Conservation (phyloP, 2,888 invertebrate species). For the Aphrophora alni region DNA sequence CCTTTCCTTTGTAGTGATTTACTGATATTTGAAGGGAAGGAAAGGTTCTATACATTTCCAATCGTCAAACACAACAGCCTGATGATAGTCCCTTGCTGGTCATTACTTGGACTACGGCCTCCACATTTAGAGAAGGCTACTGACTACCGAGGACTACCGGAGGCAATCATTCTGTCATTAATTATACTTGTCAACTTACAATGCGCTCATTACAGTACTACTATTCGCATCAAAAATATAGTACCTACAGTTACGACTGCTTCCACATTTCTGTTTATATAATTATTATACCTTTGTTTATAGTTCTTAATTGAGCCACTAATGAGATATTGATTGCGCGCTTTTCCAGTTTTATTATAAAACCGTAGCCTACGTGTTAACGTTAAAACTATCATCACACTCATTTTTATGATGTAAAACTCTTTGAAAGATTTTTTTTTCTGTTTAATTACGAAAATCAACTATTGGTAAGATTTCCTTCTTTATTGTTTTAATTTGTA, state of each 20-base stretch:
- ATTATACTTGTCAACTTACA: slow-evolving; percentile 9
- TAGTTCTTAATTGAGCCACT: neutral
- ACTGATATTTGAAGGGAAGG: too few relatives aligned
- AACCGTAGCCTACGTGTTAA: too few relatives aligned
- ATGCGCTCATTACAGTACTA: neutral
- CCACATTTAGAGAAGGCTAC: slow-evolving; percentile 9
- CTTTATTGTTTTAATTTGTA: too few relatives aligned
- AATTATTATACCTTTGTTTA: neutral
- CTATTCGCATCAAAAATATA: neutral
- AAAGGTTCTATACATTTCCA: too few relatives aligned
- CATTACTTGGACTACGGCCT: neutral
- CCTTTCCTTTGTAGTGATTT: too few relatives aligned
- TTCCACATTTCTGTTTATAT: neutral
- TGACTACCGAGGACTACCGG: neutral
- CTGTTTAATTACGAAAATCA: too few relatives aligned
- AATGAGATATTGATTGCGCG: neutral
- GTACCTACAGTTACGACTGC: neutral
- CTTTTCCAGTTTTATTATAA: neutral
- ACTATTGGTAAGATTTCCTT: too few relatives aligned
- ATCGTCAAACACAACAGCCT: too few relatives aligned
- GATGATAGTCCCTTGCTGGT: too few relatives aligned
- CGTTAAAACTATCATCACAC: neutral
- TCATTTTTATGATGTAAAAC: neutral
- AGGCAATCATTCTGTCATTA: slow-evolving; percentile 6
- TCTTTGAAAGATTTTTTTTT: too few relatives aligned